Conservation (phyloP, 2,888 invertebrate genomes). For the Argynnis bischoffii region DNA sequence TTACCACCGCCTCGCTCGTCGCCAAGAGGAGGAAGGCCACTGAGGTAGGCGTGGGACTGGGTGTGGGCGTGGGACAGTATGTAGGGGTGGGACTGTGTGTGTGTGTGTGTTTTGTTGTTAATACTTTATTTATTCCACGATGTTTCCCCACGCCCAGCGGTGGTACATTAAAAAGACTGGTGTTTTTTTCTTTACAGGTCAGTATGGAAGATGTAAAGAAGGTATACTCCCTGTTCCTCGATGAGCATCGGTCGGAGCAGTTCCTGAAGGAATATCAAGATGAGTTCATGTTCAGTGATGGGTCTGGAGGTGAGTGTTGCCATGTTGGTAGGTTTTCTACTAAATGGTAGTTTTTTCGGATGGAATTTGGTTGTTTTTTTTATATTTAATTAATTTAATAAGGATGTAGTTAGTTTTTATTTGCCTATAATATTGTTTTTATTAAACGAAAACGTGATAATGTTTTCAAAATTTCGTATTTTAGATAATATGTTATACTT, state of each 20-base stretch:
- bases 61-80: too few relatives aligned
- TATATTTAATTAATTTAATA: too few relatives aligned
- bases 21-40: slow-evolving; percentile 93
- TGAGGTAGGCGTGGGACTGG: slow-evolving; percentile 81
- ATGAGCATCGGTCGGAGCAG: slow-evolving; percentile 95
- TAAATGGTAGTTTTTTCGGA: slow-evolving; percentile 1
- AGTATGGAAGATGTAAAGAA: slow-evolving; percentile 96
- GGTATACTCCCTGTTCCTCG: slow-evolving; percentile 96
- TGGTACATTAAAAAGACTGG: background rate
- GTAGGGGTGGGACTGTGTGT: too few relatives aligned
- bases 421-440: too few relatives aligned
- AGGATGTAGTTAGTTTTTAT: too few relatives aligned
- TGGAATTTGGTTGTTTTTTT: too few relatives aligned
- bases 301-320: slow-evolving; percentile 49
- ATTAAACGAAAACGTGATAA: too few relatives aligned
- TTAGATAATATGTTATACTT: too few relatives aligned
- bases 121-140: too few relatives aligned
- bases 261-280: slow-evolving; percentile 97
- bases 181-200: slow-evolving; percentile 68
- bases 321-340: background rate
- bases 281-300: slow-evolving; percentile 95
- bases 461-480: too few relatives aligned
- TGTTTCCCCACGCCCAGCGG: background rate
- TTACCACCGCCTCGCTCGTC: slow-evolving; percentile 97
- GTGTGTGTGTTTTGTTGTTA: too few relatives aligned